Percentiles rank a stretch among this genome's conserved stretches.
Conservation (phyloP, 1,140 invertebrate genomes). For the Cataglyphis hispanica region DNA sequence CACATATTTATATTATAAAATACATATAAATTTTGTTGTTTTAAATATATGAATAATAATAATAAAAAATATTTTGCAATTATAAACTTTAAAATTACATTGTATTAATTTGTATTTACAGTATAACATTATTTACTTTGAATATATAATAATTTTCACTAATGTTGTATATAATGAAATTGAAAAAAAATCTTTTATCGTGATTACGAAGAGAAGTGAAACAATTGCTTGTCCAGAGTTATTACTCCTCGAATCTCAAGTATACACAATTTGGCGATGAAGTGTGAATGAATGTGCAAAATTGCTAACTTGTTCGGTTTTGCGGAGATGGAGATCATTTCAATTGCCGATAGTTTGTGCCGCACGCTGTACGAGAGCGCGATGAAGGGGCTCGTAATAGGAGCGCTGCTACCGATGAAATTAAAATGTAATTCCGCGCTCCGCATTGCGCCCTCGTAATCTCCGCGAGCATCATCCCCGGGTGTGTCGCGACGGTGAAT, state of each 20-base stretch:
- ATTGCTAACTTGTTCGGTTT: constrained; percentile 11
- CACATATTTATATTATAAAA: background rate
- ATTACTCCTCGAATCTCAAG: background rate
- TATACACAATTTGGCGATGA: background rate
- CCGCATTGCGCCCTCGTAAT: constrained; percentile 70
- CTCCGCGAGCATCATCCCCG: constrained; percentile 61
- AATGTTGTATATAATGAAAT: background rate
- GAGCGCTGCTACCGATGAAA: constrained; percentile 70
- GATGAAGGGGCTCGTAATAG: constrained; percentile 51
- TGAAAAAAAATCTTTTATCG: background rate
- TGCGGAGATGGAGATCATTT: background rate
- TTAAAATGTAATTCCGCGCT: constrained; percentile 76
- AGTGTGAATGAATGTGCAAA: background rate
- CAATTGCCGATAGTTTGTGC: constrained; percentile 51
- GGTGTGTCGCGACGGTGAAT: constrained; percentile 62
- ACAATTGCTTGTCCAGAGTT: no score
- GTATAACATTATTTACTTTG: background rate
- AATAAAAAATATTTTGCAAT: background rate
- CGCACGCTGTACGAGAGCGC: background rate
- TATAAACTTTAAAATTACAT: background rate
- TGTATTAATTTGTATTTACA: background rate
- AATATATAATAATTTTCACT: background rate
- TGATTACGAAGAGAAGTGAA: background rate
- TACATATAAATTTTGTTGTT: background rate
- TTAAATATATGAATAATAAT: background rate